These are phyloP conservation scores for Macaca mulatta DNA, from an alignment of 2,113 vertebrate genomes.

Conservation along the genomic window DNA sequence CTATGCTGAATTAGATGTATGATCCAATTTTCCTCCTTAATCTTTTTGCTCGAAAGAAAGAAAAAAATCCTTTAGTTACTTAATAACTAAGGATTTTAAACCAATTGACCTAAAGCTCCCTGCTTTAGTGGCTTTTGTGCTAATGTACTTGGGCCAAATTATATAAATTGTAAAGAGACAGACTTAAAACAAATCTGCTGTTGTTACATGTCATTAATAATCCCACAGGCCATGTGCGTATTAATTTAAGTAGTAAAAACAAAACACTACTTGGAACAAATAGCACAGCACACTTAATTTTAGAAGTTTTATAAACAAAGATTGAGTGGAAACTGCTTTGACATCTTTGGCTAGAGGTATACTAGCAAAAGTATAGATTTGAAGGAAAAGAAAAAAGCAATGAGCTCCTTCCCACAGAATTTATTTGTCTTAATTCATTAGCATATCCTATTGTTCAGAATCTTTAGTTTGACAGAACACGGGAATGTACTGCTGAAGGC, in stretches of 20 bases:
- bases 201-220: constrained; percentile 9
- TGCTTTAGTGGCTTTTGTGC: not conserved
- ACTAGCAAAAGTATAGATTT: not conserved
- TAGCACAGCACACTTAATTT: not conserved
- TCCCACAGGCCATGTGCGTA: not conserved
- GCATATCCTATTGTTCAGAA: not conserved
- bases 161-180: constrained; percentile 5
- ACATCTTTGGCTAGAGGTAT: not conserved
- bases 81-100: constrained; percentile 42
- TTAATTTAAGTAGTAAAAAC: constrained; percentile 36
- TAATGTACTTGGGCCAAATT: constrained; percentile 14
- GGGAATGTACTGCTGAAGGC: not conserved
- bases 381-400: not conserved
- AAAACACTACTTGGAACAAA: constrained; percentile 6
- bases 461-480: not conserved
- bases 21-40: not conserved
- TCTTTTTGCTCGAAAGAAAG: not conserved
- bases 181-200: not conserved
- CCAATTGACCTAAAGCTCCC: constrained; percentile 22
- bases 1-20: not conserved
- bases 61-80: not conserved
- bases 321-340: not conserved
- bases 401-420: not conserved
- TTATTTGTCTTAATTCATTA: not conserved
- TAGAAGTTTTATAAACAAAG: not conserved